Conservation (phyloP, 1,140 invertebrate species). For the Penaeus indicus region DNA sequence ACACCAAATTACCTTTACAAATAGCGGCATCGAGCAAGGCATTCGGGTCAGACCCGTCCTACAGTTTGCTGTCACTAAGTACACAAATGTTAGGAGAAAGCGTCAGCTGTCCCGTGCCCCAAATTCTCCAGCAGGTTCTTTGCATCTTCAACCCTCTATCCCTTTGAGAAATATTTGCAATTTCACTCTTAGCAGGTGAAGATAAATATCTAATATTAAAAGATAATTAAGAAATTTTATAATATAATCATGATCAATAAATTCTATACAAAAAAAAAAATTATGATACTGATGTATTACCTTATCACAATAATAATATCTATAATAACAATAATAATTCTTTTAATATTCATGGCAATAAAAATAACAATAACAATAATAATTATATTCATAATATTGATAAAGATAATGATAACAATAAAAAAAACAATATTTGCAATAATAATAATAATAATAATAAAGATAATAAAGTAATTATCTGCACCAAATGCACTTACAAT, state of each 20-base stretch:
- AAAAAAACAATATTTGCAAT: too few species aligned
- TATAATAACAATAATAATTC: too few species aligned
- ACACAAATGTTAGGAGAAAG: slow-evolving; percentile 51
- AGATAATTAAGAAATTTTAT: too few species aligned
- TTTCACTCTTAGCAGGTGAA: slow-evolving; percentile 29
- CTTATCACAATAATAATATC: too few species aligned
- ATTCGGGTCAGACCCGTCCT: slow-evolving; percentile 31
- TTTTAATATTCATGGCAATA: too few species aligned
- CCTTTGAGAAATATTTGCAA: slow-evolving; percentile 32
- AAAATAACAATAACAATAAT: too few species aligned
- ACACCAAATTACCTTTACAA: slow-evolving; percentile 15
- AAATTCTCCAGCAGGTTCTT: slow-evolving; percentile 45
- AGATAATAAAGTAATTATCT: slow-evolving; percentile 37
- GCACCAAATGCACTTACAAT: slow-evolving; percentile 64
- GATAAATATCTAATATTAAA: too few species aligned
- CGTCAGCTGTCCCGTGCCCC: slow-evolving; percentile 48
- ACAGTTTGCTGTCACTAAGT: slow-evolving; percentile 55
- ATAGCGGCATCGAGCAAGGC: slow-evolving; percentile 21
- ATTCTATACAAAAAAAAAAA: slow-evolving; percentile 47
- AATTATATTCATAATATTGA: too few species aligned
- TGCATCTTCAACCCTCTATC: slow-evolving; percentile 25
- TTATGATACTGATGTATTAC: slow-evolving; percentile 11
- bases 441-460: slow-evolving; percentile 6
- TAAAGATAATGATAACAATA: too few species aligned
- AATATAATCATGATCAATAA: too few species aligned